Conservation (phyloP, 2,797 vertebrate species). For the Pantherophis vulpinus region DNA sequence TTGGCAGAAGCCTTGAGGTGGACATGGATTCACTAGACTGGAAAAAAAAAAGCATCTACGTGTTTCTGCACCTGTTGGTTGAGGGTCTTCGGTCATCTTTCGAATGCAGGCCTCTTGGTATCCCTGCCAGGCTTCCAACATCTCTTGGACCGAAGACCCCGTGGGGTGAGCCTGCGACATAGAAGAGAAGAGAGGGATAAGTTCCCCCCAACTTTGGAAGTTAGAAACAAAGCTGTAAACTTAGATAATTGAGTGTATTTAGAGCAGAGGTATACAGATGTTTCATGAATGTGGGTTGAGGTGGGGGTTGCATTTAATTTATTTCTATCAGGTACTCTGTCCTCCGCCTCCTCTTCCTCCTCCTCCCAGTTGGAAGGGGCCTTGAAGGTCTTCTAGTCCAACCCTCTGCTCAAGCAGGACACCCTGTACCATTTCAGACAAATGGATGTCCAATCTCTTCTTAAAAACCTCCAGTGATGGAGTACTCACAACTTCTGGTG, state of each 20-base stretch:
- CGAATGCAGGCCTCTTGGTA: neutral
- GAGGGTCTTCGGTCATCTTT: constrained; percentile 4
- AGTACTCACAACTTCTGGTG: too few relatives aligned
- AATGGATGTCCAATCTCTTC: too few relatives aligned
- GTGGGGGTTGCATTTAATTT: neutral
- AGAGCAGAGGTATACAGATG: too few relatives aligned
- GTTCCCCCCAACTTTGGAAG: neutral
- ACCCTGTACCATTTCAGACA: too few relatives aligned
- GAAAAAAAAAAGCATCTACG: neutral
- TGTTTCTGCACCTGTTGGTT: neutral
- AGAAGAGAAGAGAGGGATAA: neutral
- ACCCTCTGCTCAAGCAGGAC: too few relatives aligned
- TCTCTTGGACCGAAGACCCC: neutral
- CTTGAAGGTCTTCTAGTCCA: neutral
- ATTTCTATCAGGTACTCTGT: neutral
- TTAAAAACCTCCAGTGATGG: too few relatives aligned
- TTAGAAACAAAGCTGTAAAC: neutral
- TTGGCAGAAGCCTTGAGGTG: neutral
- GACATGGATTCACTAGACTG: neutral
- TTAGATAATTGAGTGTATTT: neutral
- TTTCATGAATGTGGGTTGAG: neutral
- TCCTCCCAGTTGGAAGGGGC: too few relatives aligned
- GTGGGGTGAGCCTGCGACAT: neutral
- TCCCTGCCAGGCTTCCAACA: constrained; percentile 1
- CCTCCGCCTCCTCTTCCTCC: too few relatives aligned